Conservation (phyloP, 2,113 vertebrate species). For the Cricetomys ansorgei region DNA sequence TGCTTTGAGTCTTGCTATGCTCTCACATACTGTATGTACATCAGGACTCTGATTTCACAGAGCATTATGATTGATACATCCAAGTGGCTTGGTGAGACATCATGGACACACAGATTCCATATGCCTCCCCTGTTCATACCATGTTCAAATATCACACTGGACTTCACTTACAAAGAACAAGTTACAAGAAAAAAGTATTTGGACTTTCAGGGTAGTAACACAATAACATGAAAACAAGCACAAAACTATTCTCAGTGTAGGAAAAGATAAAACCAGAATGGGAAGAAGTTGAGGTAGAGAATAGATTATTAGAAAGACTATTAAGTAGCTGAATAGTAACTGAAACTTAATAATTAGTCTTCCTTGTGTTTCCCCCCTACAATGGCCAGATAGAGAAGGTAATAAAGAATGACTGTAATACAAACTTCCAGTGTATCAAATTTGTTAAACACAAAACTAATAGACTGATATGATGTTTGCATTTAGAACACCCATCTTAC, state of each 20-base stretch:
- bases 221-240: neutral
- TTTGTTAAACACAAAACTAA: slow-evolving; percentile 33
- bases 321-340: neutral
- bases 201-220: neutral
- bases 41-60: neutral
- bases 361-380: neutral
- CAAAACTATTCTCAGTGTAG: too few relatives aligned
- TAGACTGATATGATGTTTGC: neutral
- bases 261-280: neutral
- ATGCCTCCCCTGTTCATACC: neutral
- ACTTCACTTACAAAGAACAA: neutral
- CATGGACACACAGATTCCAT: neutral
- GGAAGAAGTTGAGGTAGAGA: neutral
- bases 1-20: neutral
- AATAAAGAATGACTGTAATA: slow-evolving; percentile 6
- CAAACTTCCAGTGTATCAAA: neutral
- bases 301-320: neutral
- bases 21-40: too few relatives aligned
- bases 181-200: neutral
- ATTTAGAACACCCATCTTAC: neutral
- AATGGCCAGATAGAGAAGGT: neutral
- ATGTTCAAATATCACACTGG: neutral
- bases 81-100: neutral
- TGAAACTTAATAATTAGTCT: neutral
- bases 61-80: neutral